Evolutionary conservation across 1,140 invertebrate species (phyloP), one percentile per base, ranked within the genome.

Genomic region (Lordiphosa stackelbergi): DNA sequence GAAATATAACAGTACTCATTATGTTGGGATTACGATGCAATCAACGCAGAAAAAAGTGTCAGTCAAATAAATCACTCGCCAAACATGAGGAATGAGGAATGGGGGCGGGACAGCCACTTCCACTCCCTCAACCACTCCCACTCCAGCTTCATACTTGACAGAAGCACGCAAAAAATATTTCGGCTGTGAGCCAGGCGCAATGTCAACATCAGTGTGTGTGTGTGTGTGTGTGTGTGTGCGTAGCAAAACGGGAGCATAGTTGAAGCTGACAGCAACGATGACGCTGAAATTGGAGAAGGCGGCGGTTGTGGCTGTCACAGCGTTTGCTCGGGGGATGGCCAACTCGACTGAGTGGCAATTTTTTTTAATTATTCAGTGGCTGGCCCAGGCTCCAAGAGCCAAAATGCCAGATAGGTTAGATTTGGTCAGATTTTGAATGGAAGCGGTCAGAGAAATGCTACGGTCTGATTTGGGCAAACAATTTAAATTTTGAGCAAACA

Each of bases 1-100:
- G 78, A 85, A 85, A 85, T 85, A 85, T 85, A 85, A 85, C 83
- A 85, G 83, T 83, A 75, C 81, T 85, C 83, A 85, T 85, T 85
- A 85, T 85, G 81, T 73, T 73, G 73, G 81, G 83, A 85, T 85
- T 85, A 85, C 78, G 83, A 85, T 85, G 81, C 83, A 85, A 85
- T 85, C 81, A 85, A 83, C 81, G 77, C 77, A 81, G 77, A 77
- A 81, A 81, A 85, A 85, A 85, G 77, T 85, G 81, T 75, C 77
- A 81, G 77, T 83, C 73, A 81, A 85, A 85, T 85, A 85, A 85
- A 85, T 85, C 81, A 85, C 83, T 83, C 62, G 66, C 61, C 73
- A 79, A 83, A 69, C 77, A 81, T 72, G 77, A 72, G 54, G 57
- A 57, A 78, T 77, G 73, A 53, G 66, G n/a, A n/a, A n/a, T n/a